These are phyloP conservation scores for Paraescarpia echinospica DNA, from an alignment of 1,140 invertebrate species.

Conservation along the genomic window DNA sequence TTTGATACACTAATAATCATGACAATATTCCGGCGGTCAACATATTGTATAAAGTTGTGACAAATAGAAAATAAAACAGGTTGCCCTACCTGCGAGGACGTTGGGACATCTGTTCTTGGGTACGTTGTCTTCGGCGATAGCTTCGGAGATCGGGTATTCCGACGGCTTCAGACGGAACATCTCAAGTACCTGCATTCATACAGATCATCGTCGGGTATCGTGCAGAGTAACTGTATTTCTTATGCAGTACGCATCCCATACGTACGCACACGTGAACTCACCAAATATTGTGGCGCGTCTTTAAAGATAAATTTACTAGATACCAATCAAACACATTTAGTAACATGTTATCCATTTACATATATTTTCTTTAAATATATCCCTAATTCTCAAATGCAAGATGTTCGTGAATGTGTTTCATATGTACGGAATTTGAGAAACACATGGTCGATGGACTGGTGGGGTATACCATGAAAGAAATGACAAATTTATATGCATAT, in stretches of 20 bases:
- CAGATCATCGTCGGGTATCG: slow-evolving; percentile 78
- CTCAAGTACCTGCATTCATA: slow-evolving; percentile 68
- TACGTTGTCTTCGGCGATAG: neutral
- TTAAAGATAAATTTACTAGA: too few species aligned
- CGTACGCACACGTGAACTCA: too few species aligned
- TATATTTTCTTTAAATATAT: neutral
- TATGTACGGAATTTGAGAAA: neutral
- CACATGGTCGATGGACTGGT: neutral
- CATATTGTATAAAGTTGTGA: neutral
- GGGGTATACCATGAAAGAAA: neutral
- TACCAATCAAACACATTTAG: too few species aligned
- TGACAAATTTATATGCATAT: neutral
- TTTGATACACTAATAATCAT: too few species aligned
- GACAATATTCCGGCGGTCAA: neutral
- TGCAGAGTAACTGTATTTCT: neutral
- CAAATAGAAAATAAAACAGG: slow-evolving; percentile 83
- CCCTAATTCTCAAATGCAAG: neutral
- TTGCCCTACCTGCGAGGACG: slow-evolving; percentile 19
- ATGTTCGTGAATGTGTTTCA: neutral
- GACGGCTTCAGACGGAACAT: neutral
- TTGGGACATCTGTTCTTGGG: neutral
- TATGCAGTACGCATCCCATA: neutral
- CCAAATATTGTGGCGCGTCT: too few species aligned
- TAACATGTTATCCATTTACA: neutral
- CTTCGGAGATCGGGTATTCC: neutral